Conservation (phyloP, 53 echinoderm and acorn worm genomes). For the Temnopleurus reevesii region DNA sequence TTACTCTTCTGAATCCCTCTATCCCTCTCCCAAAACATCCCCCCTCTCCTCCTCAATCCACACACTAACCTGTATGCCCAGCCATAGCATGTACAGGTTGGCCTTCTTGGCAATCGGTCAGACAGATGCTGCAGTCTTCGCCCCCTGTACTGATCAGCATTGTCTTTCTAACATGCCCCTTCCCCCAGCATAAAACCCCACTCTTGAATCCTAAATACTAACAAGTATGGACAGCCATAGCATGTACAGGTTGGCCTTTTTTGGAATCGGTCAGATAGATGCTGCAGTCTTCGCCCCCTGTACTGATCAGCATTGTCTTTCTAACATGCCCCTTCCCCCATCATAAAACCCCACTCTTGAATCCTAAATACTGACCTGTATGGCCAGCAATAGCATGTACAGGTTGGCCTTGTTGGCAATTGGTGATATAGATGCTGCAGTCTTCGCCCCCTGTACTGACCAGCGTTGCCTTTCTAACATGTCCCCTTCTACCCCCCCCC, state of each 20-base stretch:
- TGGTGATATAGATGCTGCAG: constrained; percentile 83
- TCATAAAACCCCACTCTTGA: neutral
- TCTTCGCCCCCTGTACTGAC: constrained; percentile 87
- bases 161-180: constrained; percentile 63
- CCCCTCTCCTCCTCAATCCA: too few relatives aligned
- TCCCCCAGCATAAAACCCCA: too few relatives aligned
- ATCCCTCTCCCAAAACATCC: neutral
- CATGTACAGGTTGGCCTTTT: constrained; percentile 79
- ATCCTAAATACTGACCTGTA: too few relatives aligned
- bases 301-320: constrained; percentile 83
- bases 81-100: constrained; percentile 79
- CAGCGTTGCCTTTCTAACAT: too few relatives aligned
- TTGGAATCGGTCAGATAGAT: constrained; percentile 90
- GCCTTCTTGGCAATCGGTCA: constrained; percentile 80
- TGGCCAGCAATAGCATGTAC: constrained; percentile 78
- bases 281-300: constrained; percentile 94
- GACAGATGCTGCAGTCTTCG: constrained; percentile 85
- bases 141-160: constrained; percentile 86
- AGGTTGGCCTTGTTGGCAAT: constrained; percentile 69
- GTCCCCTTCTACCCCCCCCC: too few relatives aligned
- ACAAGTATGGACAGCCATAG: constrained; percentile 90
- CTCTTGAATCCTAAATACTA: constrained; percentile 6
- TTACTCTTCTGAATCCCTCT: too few relatives aligned
- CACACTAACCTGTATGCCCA: constrained; percentile 83
- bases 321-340: neutral